phyloP scores from a whole-genome alignment of 1,140 invertebrate species.

The Bombus superbus region DNA sequence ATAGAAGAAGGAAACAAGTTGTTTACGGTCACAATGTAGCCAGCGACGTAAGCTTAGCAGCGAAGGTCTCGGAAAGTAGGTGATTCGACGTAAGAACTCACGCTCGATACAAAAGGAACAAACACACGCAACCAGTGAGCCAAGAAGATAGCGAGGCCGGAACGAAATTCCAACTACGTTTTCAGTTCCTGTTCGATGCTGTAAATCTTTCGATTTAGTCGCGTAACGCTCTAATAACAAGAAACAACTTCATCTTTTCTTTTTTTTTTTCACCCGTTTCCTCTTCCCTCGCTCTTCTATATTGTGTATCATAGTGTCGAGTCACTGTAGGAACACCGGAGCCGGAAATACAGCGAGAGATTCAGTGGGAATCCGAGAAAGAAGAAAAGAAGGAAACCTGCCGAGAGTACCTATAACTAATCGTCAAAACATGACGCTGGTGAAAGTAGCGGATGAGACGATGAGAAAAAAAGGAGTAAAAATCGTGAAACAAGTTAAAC shows the following conservation, averaged over 20 bases:
- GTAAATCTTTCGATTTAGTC: conserved; percentile 39
- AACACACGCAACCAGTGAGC: neutral
- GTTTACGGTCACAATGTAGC: conserved; percentile 40
- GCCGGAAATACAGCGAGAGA: conserved; percentile 20
- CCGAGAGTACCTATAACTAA: neutral
- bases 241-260: neutral
- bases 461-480: neutral
- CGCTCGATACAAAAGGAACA: conserved; percentile 19
- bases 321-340: neutral
- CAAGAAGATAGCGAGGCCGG: neutral
- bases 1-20: conserved; percentile 36
- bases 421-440: conserved; percentile 8
- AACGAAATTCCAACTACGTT: neutral
- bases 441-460: conserved; percentile 25
- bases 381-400: neutral
- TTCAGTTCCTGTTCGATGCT: neutral
- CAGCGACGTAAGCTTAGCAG: conserved; percentile 4
- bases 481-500: neutral
- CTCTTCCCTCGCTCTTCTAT: neutral
- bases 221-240: conserved; percentile 42
- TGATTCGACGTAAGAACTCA: conserved; percentile 27
- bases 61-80: conserved; percentile 53
- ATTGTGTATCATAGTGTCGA: neutral
- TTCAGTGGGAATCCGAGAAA: conserved; percentile 33
- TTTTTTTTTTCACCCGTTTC: neutral